These are phyloP conservation scores for Pyxicephalus adspersus DNA, from an alignment of 2,113 vertebrate genomes.

Conservation along the genomic window DNA sequence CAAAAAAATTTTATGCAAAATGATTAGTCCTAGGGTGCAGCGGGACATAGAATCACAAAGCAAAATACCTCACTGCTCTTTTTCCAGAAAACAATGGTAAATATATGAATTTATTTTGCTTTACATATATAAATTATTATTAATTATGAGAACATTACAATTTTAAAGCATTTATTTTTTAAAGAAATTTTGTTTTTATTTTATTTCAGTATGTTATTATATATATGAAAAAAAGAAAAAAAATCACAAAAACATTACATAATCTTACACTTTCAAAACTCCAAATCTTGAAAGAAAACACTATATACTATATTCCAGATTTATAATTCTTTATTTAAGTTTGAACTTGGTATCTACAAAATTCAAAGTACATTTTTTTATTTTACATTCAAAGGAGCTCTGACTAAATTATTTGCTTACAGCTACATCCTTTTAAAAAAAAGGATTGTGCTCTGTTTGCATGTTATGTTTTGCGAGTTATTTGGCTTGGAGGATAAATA, in stretches of 20 bases:
- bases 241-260: not conserved
- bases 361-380: too few relatives aligned
- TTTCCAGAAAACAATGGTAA: not conserved
- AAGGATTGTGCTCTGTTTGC: too few relatives aligned
- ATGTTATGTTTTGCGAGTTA: too few relatives aligned
- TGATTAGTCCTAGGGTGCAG: not conserved
- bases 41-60: conserved; percentile 7
- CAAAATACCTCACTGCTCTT: not conserved
- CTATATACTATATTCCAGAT: conserved; percentile 1
- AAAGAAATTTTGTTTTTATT: too few relatives aligned
- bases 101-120: not conserved
- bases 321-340: not conserved
- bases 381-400: conserved; percentile 7
- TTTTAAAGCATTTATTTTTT: too few relatives aligned
- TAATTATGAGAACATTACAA: too few relatives aligned
- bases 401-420: too few relatives aligned
- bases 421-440: too few relatives aligned
- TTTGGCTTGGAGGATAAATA: not conserved
- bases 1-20: conserved; percentile 19
- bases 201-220: not conserved
- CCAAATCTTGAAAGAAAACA: conserved; percentile 9
- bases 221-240: not conserved
- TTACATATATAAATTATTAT: not conserved
- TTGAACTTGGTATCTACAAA: not conserved
- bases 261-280: not conserved